Evolutionary conservation across 1,140 invertebrate genomes (phyloP).

Genomic region (Mercenaria mercenaria): DNA sequence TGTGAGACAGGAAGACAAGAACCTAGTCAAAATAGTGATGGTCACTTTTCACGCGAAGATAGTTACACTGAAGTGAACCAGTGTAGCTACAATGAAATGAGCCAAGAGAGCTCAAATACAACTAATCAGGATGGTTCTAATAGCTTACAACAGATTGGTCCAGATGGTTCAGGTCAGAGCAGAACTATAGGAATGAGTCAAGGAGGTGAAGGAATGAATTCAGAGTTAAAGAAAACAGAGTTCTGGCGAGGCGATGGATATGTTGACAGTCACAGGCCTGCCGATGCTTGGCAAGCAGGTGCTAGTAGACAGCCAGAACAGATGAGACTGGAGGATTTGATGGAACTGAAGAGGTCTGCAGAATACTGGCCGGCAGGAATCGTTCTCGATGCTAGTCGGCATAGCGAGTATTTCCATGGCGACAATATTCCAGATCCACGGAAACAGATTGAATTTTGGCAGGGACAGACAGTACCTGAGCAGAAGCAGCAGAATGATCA

Average conservation of each 20-base stretch:
- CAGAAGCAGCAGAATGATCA: slow-evolving; percentile 16
- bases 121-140: not conserved
- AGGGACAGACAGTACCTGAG: slow-evolving; percentile 26
- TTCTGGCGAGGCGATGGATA: slow-evolving; percentile 1
- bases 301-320: not conserved
- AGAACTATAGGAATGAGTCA: not conserved
- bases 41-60: not conserved
- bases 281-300: not conserved
- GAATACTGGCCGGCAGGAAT: slow-evolving; percentile 4
- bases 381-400: not conserved
- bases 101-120: not conserved
- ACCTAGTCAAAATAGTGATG: not conserved
- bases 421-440: slow-evolving; percentile 38
- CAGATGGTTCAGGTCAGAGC: not conserved
- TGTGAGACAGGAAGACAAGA: not conserved
- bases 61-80: not conserved
- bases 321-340: not conserved
- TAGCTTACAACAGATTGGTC: not conserved
- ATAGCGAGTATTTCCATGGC: slow-evolving; percentile 13
- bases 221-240: not conserved
- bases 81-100: not conserved
- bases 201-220: not conserved
- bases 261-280: not conserved
- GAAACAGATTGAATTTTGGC: slow-evolving; percentile 50
- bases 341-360: not conserved